Evolutionary conservation across 2,797 vertebrate genomes (phyloP).

Genomic region (Paedocypris micromegethes): DNA sequence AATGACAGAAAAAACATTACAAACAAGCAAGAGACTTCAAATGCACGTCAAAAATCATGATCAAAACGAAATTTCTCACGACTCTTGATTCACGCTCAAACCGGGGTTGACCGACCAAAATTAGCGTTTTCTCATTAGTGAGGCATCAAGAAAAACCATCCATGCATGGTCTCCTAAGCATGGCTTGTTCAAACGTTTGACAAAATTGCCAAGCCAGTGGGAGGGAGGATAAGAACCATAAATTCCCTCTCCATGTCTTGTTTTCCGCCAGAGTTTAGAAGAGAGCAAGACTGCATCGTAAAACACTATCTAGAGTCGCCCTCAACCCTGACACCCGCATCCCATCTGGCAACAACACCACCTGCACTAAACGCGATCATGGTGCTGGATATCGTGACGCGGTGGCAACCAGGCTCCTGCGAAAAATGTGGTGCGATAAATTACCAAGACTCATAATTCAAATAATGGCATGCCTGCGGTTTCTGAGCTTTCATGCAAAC

Average conservation of each 20-base stretch:
- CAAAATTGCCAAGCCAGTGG: constrained; percentile 1
- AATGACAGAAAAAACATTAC: too few species aligned
- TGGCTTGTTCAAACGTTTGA: constrained; percentile 1
- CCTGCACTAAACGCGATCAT: constrained; percentile 20
- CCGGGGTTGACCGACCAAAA: too few species aligned
- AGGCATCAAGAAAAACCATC: too few species aligned
- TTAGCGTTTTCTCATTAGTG: too few species aligned
- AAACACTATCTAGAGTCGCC: constrained; percentile 7
- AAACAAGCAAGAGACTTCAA: too few species aligned
- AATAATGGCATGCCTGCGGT: constrained; percentile 59
- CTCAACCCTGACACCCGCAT: constrained; percentile 10
- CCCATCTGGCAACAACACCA: constrained; percentile 1
- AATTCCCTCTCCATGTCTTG: not conserved
- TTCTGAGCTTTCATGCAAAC: constrained; percentile 63
- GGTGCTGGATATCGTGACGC: not conserved
- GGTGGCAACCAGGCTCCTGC: constrained; percentile 25
- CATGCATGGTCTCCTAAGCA: constrained; percentile 12
- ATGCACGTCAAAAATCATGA: too few species aligned
- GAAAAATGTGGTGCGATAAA: constrained; percentile 56
- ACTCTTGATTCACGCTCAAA: too few species aligned
- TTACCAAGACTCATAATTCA: constrained; percentile 58
- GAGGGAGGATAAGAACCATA: constrained; percentile 12
- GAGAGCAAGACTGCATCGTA: not conserved
- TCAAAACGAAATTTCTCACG: too few species aligned
- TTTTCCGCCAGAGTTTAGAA: constrained; percentile 3